phyloP scores from a whole-genome alignment of 2,797 vertebrate genomes.

The Peromyscus nudipes region DNA sequence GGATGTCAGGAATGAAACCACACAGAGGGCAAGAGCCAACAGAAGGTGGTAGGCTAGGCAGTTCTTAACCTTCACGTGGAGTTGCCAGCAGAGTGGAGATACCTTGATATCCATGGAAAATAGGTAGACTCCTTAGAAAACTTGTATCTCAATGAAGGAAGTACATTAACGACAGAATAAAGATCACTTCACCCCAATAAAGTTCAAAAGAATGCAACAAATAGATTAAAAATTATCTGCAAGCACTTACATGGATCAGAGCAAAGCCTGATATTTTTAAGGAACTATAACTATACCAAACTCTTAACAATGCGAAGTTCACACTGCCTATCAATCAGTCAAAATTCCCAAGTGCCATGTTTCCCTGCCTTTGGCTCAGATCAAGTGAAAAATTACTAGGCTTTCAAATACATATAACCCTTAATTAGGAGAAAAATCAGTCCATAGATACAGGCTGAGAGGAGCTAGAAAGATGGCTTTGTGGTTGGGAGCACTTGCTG shows the following conservation, averaged over 20 bases:
- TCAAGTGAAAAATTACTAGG: background rate
- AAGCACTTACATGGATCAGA: background rate
- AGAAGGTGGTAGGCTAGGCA: background rate
- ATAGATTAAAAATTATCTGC: background rate
- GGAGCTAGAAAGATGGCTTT: background rate
- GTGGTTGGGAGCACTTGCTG: background rate
- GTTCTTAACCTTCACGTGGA: background rate
- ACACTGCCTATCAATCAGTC: background rate
- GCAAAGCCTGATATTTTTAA: constrained; percentile 24
- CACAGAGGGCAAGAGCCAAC: background rate
- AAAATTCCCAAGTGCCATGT: background rate
- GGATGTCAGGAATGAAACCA: background rate
- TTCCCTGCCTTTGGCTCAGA: background rate
- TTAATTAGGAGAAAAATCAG: background rate
- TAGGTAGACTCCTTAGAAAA: background rate
- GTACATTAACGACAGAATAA: background rate
- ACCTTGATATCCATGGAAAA: background rate
- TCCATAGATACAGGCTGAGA: background rate
- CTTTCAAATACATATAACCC: background rate
- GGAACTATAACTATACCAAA: background rate
- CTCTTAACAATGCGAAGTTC: background rate
- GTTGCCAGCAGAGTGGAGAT: background rate
- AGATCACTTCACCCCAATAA: background rate
- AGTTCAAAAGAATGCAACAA: background rate
- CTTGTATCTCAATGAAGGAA: background rate